Conservation (phyloP, 2,113 vertebrate genomes). For the Dipodomys stephensi region DNA sequence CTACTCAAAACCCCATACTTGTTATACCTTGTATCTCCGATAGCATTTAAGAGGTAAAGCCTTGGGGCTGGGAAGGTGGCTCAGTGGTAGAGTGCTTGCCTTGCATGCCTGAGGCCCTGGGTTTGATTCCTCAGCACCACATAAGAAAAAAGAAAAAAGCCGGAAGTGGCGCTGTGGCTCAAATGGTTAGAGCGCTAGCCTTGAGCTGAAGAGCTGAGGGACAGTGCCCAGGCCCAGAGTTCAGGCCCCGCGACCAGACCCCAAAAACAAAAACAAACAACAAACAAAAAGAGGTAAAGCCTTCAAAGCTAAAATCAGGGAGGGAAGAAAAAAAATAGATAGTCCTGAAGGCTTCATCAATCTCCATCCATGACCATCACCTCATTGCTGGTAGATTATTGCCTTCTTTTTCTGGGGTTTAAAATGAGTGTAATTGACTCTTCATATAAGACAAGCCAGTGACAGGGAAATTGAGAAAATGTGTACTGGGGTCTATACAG, state of each 20-base stretch:
- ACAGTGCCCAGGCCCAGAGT: too few relatives aligned
- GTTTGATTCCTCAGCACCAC: too few relatives aligned
- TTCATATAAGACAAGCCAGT: constrained; percentile 80
- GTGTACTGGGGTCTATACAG: constrained; percentile 55
- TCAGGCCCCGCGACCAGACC: too few relatives aligned
- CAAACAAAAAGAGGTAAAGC: neutral
- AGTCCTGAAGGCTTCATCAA: constrained; percentile 74
- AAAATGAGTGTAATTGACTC: constrained; percentile 72
- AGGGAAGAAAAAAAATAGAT: constrained; percentile 24
- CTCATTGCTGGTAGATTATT: constrained; percentile 75
- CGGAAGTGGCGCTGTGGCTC: too few relatives aligned
- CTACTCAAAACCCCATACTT: neutral
- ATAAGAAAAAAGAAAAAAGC: too few relatives aligned
- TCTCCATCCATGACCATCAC: constrained; percentile 44
- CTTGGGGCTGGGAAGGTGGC: too few relatives aligned
- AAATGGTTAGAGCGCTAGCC: too few relatives aligned
- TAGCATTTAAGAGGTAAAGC: neutral
- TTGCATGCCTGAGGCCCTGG: too few relatives aligned
- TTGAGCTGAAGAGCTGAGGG: too few relatives aligned
- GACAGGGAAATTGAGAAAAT: constrained; percentile 78
- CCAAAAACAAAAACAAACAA: too few relatives aligned
- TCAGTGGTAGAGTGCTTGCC: too few relatives aligned
- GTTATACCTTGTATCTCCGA: neutral
- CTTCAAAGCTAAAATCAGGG: constrained; percentile 59
- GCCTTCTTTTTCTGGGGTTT: constrained; percentile 76